Conservation (phyloP, 1,140 invertebrate genomes). For the Proctacanthus coquilletti region DNA sequence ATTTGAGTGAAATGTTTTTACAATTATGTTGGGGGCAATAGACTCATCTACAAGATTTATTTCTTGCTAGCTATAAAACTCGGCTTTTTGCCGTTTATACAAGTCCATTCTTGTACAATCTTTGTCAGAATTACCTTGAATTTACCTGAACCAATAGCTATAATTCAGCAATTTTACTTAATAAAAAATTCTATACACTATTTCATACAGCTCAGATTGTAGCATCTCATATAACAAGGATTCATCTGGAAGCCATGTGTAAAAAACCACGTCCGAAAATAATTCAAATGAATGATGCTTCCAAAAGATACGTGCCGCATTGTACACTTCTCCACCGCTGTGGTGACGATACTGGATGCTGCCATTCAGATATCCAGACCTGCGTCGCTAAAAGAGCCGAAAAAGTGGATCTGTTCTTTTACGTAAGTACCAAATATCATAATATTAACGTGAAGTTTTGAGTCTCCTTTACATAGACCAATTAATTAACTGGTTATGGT, state of each 20-base stretch:
- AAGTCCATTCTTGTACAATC: too few relatives aligned
- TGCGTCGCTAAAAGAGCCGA: constrained; percentile 46
- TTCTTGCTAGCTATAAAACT: too few relatives aligned
- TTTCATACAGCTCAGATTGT: not conserved
- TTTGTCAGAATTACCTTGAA: too few relatives aligned
- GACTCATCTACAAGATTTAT: too few relatives aligned
- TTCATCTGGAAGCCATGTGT: constrained; percentile 36
- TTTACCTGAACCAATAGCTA: too few relatives aligned
- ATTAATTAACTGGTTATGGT: too few relatives aligned
- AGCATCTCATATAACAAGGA: not conserved
- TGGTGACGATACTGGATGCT: constrained; percentile 54
- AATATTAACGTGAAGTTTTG: not conserved
- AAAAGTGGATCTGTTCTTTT: constrained; percentile 47
- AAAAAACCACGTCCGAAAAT: constrained; percentile 41
- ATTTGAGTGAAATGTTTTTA: too few relatives aligned
- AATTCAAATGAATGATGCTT: constrained; percentile 41
- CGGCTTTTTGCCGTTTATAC: too few relatives aligned
- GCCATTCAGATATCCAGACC: constrained; percentile 36
- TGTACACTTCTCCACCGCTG: constrained; percentile 54
- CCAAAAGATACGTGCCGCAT: constrained; percentile 47
- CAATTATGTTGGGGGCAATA: too few relatives aligned
- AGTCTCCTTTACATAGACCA: too few relatives aligned
- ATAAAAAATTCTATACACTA: too few relatives aligned
- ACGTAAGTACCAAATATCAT: constrained; percentile 12
- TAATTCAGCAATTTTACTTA: too few relatives aligned